Base-by-base conservation (phyloP, 30 jellyfish, hydroid and myxozoan species). In the Morbakka virulenta region DNA sequence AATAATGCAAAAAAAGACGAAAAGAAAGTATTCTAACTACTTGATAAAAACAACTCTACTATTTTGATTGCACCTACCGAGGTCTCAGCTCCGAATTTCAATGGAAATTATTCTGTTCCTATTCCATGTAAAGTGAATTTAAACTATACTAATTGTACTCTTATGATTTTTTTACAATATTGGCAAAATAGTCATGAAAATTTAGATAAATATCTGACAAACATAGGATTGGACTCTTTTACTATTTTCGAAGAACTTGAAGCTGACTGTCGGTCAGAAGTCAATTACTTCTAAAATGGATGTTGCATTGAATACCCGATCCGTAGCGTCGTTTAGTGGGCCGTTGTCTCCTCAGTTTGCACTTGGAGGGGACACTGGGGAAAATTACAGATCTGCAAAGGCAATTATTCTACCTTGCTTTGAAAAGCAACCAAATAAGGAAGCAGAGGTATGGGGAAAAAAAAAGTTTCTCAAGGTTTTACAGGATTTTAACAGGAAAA, bases 361-460 rank as follows among this genome's bases (percentile, higher is more conserved):
- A 0, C 64, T 94, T 6, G 99, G 97, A 13, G 99, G 96, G 11
- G 87, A 66, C 63, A 77, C 61, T 9, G 86, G 94, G 23, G 93
- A 52, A 4, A 32, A 52, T 21, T 94, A 83, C 70, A 61, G 84
- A 33, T 48, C 81, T 14, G 93, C 99, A 3, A 87, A 87, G 25
- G 93, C 97, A 3, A 48, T 94, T 49, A 81, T 87, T 23, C 35
- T 94, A 28, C 76, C 97, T 1, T 94, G 87, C 64, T 79, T 87
- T 3, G 74, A 67, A 17, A 91, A 87, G 66, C 81, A 82, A 14
- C 64, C 87, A 27, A 83, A 78, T 71, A 79, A 75, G 35, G 79
- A 82, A 52, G 96, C 96, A 1, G 95, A 94, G 41, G 97, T 96
- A 6, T 94, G 97, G 97, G 97, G n/a, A n/a, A n/a, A 94, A 62